Evolutionary conservation across 92 coral and sea anemone species (phyloP), one percentile per base, ranked within the genome.

Genomic region (Actinernus sp.): DNA sequence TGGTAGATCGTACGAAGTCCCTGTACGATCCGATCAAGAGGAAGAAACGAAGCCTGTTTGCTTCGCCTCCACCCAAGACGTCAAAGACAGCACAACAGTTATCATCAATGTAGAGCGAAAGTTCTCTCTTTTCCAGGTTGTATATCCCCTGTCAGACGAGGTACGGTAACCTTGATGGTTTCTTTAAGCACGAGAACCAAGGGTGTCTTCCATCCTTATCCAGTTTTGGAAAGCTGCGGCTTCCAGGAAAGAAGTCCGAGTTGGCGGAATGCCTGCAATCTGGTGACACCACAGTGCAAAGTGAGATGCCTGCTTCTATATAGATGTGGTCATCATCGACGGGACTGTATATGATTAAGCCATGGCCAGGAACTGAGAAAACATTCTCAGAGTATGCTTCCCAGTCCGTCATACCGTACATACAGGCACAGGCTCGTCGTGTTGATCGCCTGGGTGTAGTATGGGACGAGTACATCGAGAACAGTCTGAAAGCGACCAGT

Each of bases 271-370:
- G 86, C 11, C n/a, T n/a, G n/a, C n/a, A 68, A 47, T 12, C 63
- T 45, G n/a, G n/a, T n/a, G 58, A 36, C 46, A 62, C 61, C 10
- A 52, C 54, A 12, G 23, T 57, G 49, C 63, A 78, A 47, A 33
- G 58, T 24, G 21, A 68, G 41, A 59, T 40, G 26, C 76, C 85
- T 31, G 45, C 20, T 28, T 31, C 1, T 36, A 50, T 56, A 22
- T 26, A 65, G 10, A n/a, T n/a, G 74, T 54, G 39, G 55, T 64
- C 19, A 82, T 74, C 56, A 54, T 73, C 33, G 78, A 82, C 61
- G 83, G 77, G 6, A 51, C 89, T 26, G 74, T 25, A 23, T 72
- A 68, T 83, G 19, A 82, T 73, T 31, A 74, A 65, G 88, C 3
- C 73, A 38, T 70, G 37, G 17, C 87, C 87, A 9, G 37, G 70